Evolutionary conservation across 2,113 vertebrate species (phyloP), one percentile per base, ranked within the genome.

Genomic region (Pontoporia blainvillei): DNA sequence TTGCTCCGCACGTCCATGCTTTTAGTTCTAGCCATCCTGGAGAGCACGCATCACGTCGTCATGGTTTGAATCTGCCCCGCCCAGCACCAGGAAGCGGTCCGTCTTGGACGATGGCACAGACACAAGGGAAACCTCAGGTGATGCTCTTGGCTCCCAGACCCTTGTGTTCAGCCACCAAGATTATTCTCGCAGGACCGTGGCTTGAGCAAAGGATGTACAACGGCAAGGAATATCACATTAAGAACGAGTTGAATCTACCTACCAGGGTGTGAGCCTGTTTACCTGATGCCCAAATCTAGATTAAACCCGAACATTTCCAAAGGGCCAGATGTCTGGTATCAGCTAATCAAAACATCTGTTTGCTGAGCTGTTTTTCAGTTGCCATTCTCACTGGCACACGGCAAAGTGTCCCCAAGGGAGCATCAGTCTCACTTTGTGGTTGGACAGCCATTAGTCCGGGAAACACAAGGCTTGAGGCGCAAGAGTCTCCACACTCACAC

Each of bases 391-490:
- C 20, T 0, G 0, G 3, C 34, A 5, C 2, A 0, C 4, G 6
- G 18, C 21, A 11, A 3, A 29, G 52, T 1, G 1, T 27, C 23
- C 69, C 25, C 1, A 0, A 0, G 5, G 75, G n/a, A 3, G 1
- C 2, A 0, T 27, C 1, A 0, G 14, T 3, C 67, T 12, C 2
- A 0, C 49, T 2, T 0, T 6, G 27, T 1, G 2, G 11, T 1
- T 0, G 11, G 64, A 31, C 29, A 8, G 1, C 2, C 1, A 2
- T 20, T 0, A 5, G 17, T 2, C 61, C 9, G 13, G 54, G 39
- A 57, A 27, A 23, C 31, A 5, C 3, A 0, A 7, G 31, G 17
- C 29, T 2, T 0, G 3, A 23, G 5, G 2, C 0, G 5, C 21
- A 5, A 6, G 54, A 5, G 1, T 3, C 7, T 34, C 61, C 34